Conservation (phyloP, 2,113 vertebrate genomes). For the Cettia cetti region DNA sequence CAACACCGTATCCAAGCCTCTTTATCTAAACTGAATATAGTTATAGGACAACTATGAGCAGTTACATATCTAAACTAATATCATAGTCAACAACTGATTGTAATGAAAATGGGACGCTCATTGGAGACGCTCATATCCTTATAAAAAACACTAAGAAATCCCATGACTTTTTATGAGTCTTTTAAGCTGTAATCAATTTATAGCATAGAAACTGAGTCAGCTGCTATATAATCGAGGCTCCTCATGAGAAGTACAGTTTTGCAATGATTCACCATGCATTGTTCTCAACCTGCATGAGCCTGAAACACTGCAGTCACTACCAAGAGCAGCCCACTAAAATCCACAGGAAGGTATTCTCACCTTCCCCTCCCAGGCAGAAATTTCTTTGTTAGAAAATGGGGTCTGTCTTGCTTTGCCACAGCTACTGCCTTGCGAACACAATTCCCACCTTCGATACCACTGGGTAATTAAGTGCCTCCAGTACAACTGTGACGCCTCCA, state of each 20-base stretch:
- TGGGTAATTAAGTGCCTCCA: not conserved
- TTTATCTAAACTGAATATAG: not conserved
- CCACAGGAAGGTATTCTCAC: not conserved
- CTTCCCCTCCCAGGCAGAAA: not conserved
- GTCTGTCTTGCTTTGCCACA: not conserved
- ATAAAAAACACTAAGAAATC: not conserved
- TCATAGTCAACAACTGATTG: not conserved
- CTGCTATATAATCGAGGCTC: not conserved
- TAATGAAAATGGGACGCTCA: conserved; percentile 4
- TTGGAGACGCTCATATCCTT: not conserved
- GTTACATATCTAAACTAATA: not conserved
- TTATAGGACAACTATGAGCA: not conserved
- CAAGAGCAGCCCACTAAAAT: not conserved
- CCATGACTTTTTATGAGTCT: not conserved
- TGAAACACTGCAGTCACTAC: not conserved
- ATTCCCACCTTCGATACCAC: not conserved
- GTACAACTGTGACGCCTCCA: not conserved
- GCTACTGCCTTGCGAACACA: not conserved
- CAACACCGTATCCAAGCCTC: not conserved
- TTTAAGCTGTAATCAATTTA: conserved; percentile 3
- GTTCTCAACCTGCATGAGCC: not conserved
- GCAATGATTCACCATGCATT: not conserved
- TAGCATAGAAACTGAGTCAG: not conserved
- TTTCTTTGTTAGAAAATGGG: not conserved
- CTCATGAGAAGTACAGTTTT: not conserved